phyloP scores from a whole-genome alignment of 2,888 invertebrate species.

The Tanytarsus gracilentus region DNA sequence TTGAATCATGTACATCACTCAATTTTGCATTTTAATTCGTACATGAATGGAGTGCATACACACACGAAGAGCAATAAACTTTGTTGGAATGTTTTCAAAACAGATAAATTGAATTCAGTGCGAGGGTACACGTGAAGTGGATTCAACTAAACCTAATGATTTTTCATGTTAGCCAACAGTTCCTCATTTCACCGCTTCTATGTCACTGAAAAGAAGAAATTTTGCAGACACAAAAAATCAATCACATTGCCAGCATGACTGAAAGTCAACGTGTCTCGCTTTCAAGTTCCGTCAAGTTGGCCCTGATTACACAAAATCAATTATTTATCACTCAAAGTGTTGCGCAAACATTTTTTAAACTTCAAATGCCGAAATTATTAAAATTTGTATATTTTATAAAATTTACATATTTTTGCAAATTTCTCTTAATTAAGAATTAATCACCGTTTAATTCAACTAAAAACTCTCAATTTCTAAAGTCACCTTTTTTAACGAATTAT shows the following conservation, averaged over 20 bases:
- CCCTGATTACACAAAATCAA: not conserved
- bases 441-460: too few species aligned
- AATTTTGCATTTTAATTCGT: not conserved
- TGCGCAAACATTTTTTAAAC: not conserved
- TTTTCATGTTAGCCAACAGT: too few species aligned
- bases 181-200: too few species aligned
- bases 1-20: not conserved
- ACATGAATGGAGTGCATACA: not conserved
- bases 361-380: not conserved
- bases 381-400: too few species aligned
- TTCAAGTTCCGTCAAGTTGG: not conserved
- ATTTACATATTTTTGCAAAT: too few species aligned
- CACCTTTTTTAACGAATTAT: too few species aligned
- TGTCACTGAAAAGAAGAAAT: not conserved
- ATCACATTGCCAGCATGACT: not conserved
- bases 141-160: too few species aligned
- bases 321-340: not conserved
- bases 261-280: not conserved
- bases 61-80: not conserved
- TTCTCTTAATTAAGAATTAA: too few species aligned
- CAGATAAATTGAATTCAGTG: too few species aligned
- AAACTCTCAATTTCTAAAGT: too few species aligned
- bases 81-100: too few species aligned
- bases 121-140: too few species aligned
- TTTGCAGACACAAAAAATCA: not conserved